phyloP scores from a whole-genome alignment of 2,797 vertebrate genomes.

The Chromis chromis region DNA sequence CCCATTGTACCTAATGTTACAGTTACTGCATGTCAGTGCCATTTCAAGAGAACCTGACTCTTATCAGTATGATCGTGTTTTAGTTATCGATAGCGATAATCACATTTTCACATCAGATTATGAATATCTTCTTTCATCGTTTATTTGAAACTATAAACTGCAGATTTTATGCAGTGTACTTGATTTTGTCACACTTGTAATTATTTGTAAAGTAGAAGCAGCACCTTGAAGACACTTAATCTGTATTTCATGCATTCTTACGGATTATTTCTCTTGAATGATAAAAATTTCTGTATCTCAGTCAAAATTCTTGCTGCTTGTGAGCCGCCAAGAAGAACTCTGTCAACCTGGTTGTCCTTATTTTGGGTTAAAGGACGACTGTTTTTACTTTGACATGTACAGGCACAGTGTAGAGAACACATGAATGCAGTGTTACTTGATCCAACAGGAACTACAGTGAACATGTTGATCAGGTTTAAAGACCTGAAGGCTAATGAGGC shows the following conservation, averaged over 20 bases:
- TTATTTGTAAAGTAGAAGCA: too few species aligned
- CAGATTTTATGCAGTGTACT: neutral
- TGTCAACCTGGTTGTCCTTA: neutral
- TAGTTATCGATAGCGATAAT: conserved; percentile 12
- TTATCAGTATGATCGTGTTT: neutral
- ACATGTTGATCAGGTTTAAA: neutral
- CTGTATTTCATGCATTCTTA: too few species aligned
- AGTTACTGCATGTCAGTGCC: conserved; percentile 12
- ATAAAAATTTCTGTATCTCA: too few species aligned
- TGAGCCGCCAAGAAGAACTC: neutral
- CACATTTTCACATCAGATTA: neutral
- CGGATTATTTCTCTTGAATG: too few species aligned
- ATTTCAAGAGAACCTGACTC: neutral
- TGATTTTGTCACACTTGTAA: too few species aligned
- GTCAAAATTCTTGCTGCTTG: neutral
- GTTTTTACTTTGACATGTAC: neutral
- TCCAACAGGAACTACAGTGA: neutral
- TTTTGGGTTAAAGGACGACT: neutral
- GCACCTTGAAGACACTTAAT: too few species aligned
- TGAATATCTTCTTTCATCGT: neutral
- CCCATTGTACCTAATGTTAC: conserved; percentile 15
- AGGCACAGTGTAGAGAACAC: neutral
- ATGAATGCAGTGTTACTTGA: conserved; percentile 25
- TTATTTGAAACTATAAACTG: too few species aligned
- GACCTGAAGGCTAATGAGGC: neutral